phyloP scores from a whole-genome alignment of 2,113 vertebrate species.

The Sylvia atricapilla region DNA sequence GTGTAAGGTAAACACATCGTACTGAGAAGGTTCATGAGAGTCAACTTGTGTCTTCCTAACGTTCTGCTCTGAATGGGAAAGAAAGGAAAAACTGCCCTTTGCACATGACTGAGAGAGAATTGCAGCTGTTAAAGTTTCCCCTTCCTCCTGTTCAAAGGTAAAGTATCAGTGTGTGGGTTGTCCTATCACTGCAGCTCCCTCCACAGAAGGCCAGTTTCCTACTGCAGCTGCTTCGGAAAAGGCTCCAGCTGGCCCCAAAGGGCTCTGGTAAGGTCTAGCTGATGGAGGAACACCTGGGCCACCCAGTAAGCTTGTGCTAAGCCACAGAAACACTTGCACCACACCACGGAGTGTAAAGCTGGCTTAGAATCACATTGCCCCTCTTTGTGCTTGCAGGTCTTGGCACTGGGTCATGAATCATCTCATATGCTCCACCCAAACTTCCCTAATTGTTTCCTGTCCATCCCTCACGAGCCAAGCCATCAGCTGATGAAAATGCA shows the following conservation, averaged over 20 bases:
- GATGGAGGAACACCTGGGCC: background rate
- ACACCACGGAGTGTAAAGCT: background rate
- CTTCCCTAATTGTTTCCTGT: background rate
- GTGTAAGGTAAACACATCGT: background rate
- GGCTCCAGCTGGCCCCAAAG: background rate
- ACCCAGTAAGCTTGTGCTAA: background rate
- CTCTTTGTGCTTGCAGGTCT: background rate
- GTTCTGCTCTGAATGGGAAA: background rate
- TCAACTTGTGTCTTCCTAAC: background rate
- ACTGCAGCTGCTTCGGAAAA: background rate
- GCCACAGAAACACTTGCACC: background rate
- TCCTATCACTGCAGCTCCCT: background rate
- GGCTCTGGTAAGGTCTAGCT: background rate
- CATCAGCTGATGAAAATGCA: conserved; percentile 7
- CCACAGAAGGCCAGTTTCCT: background rate
- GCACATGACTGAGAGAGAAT: background rate
- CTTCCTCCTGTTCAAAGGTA: background rate
- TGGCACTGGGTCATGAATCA: background rate
- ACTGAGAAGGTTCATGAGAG: background rate
- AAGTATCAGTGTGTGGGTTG: background rate
- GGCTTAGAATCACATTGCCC: background rate
- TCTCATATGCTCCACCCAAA: background rate
- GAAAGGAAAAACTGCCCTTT: background rate
- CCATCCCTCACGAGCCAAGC: background rate
- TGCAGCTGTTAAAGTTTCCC: background rate